Percentiles rank a stretch among this genome's conserved stretches.
Conservation (phyloP, 2,888 invertebrate species). For the Epicampocera succincta region DNA sequence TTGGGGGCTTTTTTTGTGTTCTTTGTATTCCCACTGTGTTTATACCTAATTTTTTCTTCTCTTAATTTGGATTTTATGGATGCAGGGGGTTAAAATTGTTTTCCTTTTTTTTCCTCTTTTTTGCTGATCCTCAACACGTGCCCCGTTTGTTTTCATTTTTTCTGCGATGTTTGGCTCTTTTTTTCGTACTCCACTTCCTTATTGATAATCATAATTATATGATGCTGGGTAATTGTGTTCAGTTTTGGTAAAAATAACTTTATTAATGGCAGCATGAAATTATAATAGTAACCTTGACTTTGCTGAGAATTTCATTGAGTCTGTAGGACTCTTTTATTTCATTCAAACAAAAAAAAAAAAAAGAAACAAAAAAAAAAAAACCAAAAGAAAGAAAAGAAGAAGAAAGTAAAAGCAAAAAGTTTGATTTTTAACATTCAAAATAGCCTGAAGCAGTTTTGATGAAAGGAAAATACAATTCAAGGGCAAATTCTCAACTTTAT, state of each 20-base stretch:
- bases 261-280: constrained; percentile 11
- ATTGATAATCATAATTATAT: constrained; percentile 44
- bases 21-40: neutral
- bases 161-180: neutral
- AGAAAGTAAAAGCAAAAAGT: too few relatives aligned
- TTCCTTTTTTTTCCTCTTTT: constrained; percentile 5
- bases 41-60: constrained; percentile 3
- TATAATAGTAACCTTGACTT: constrained; percentile 17
- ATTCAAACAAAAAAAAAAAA: too few relatives aligned
- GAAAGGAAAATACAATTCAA: too few relatives aligned
- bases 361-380: too few relatives aligned
- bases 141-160: constrained; percentile 2
- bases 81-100: constrained; percentile 41
- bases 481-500: too few relatives aligned
- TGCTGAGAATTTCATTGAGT: neutral
- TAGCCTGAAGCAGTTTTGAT: too few relatives aligned
- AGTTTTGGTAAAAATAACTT: constrained; percentile 27
- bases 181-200: constrained; percentile 1
- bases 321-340: neutral
- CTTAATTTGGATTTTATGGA: constrained; percentile 44
- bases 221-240: constrained; percentile 40
- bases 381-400: neutral
- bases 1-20: neutral
- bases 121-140: constrained; percentile 41
- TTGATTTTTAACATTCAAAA: too few relatives aligned